phyloP scores from a whole-genome alignment of 2,888 invertebrate species.

The Crematogaster levior region DNA sequence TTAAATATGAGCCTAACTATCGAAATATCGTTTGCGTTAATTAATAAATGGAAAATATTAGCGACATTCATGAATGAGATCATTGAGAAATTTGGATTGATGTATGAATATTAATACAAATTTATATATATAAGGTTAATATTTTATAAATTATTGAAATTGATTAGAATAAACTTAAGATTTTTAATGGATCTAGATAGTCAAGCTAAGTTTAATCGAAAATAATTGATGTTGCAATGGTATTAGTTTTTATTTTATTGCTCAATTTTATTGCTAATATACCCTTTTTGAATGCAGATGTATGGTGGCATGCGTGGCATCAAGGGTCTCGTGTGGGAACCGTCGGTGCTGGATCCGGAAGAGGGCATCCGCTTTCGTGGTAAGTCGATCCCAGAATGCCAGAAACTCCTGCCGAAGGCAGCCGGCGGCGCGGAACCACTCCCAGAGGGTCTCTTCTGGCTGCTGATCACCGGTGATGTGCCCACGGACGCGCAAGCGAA shows the following conservation, averaged over 20 bases:
- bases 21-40: background rate
- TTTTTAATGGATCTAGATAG: background rate
- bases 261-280: background rate
- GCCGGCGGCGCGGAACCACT: slow-evolving; percentile 93
- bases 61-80: background rate
- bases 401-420: slow-evolving; percentile 94
- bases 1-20: background rate
- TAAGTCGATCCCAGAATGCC: slow-evolving; percentile 96
- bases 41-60: background rate
- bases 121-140: too few species aligned
- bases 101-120: background rate
- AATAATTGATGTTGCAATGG: background rate
- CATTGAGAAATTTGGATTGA: background rate
- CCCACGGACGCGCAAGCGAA: slow-evolving; percentile 93
- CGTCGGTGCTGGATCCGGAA: slow-evolving; percentile 97
- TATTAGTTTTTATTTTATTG: background rate
- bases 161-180: background rate
- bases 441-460: slow-evolving; percentile 98
- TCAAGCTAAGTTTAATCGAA: background rate
- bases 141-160: background rate
- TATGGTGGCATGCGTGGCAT: slow-evolving; percentile 99
- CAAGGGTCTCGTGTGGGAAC: slow-evolving; percentile 97
- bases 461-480: slow-evolving; percentile 95
- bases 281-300: slow-evolving; percentile 86
- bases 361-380: slow-evolving; percentile 98